A percentile compares a stretch with the other conserved stretches of the same genome.
phyloP scores from a whole-genome alignment of 2,888 invertebrate species.

The Ochropacha duplaris region DNA sequence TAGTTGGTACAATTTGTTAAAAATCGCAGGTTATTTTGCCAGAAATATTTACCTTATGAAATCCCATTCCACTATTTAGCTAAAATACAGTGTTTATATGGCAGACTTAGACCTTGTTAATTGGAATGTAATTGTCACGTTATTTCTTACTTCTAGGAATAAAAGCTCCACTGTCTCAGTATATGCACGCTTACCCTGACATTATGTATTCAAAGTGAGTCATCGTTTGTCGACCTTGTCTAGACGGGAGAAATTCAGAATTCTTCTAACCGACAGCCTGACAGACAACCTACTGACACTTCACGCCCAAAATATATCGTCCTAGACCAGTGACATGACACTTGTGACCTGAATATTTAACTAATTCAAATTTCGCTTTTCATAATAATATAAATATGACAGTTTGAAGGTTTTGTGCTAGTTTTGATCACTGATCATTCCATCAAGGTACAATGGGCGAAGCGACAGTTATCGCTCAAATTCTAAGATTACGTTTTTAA shows the following conservation, averaged over 20 bases:
- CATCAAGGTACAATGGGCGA: background rate
- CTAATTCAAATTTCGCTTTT: background rate
- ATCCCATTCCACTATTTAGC: too few species aligned
- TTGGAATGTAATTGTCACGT: background rate
- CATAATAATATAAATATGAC: background rate
- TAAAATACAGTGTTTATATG: background rate
- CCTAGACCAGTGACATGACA: background rate
- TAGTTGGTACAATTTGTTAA: too few species aligned
- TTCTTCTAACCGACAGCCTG: conserved; percentile 17
- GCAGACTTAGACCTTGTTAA: background rate
- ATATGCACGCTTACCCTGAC: conserved; percentile 8
- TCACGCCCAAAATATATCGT: conserved; percentile 16
- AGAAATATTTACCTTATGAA: too few species aligned
- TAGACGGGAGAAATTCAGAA: conserved; percentile 2
- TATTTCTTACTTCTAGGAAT: background rate
- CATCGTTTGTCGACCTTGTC: conserved; percentile 1
- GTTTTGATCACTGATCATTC: background rate
- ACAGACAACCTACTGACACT: conserved; percentile 25
- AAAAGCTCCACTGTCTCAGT: background rate
- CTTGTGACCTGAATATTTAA: background rate
- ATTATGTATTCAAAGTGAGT: conserved; percentile 2
- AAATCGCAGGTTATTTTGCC: too few species aligned
- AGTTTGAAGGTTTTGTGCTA: background rate
- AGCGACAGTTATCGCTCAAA: background rate
- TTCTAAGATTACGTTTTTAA: too few species aligned